A percentile compares a stretch with the other conserved stretches of the same genome.
Evolutionary conservation across 2,888 invertebrate species (phyloP).

Genomic region (Sepiola atlantica): DNA sequence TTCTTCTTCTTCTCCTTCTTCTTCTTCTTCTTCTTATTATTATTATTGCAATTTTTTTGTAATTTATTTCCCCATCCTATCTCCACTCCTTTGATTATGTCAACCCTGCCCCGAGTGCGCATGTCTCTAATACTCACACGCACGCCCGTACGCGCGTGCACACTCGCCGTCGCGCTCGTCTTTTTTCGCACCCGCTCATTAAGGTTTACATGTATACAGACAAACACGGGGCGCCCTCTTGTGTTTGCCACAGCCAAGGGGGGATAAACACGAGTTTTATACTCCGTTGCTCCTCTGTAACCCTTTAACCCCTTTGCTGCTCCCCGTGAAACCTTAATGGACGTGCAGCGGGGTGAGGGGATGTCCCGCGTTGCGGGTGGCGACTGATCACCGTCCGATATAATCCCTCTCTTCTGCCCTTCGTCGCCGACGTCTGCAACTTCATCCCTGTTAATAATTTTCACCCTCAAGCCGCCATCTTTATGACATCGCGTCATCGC

Average conservation of each 20-base stretch:
- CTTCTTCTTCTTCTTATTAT: background rate
- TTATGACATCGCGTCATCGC: background rate
- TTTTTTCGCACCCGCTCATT: background rate
- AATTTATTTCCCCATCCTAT: background rate
- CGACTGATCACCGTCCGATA: background rate
- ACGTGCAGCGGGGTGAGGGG: background rate
- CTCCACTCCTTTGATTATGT: background rate
- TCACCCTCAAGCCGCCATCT: background rate
- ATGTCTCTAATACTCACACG: background rate
- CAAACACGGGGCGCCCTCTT: background rate
- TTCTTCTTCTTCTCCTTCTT: background rate
- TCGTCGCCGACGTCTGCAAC: background rate
- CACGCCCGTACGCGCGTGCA: background rate
- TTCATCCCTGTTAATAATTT: background rate
- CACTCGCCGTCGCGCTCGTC: background rate
- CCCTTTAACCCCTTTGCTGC: background rate
- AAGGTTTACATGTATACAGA: constrained; percentile 8
- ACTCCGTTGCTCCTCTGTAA: background rate
- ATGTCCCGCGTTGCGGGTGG: background rate
- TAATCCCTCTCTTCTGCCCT: background rate
- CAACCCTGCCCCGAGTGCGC: constrained; percentile 5
- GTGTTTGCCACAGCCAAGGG: constrained; percentile 23
- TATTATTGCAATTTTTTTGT: background rate
- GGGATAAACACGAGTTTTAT: background rate
- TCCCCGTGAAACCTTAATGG: background rate